A percentile compares a stretch with the other conserved stretches of the same genome.
These are phyloP conservation scores for Mormyrus proboscirostris DNA, from an alignment of 2,797 vertebrate species.

Conservation along the genomic window DNA sequence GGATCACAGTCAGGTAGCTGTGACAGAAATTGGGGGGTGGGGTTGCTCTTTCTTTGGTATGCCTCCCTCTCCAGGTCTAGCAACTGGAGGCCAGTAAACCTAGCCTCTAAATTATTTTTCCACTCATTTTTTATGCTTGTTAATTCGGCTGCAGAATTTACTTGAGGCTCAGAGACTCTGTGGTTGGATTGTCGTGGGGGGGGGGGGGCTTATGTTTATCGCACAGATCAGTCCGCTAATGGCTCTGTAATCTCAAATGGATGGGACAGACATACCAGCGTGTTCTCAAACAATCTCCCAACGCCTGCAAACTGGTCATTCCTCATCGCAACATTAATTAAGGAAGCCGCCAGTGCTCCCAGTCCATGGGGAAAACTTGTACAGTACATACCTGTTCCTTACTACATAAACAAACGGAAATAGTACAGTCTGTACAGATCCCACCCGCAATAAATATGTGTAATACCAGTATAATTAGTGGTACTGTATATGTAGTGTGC, in stretches of 20 bases:
- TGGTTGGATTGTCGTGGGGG: neutral
- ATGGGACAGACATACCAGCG: neutral
- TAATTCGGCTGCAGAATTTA: neutral
- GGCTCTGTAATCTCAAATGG: neutral
- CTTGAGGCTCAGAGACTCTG: neutral
- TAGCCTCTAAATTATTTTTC: neutral
- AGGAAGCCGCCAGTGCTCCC: neutral
- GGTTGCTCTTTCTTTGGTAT: neutral
- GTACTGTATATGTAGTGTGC: neutral
- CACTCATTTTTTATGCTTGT: neutral
- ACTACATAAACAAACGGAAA: neutral
- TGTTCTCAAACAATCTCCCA: neutral
- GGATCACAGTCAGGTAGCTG: neutral
- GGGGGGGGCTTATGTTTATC: neutral
- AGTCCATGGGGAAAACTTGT: slow-evolving; percentile 14
- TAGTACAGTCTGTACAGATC: slow-evolving; percentile 1
- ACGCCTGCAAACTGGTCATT: neutral
- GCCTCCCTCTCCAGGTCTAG: neutral
- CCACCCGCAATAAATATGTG: neutral
- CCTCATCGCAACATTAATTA: neutral
- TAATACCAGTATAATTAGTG: neutral
- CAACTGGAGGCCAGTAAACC: neutral
- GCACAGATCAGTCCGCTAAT: neutral
- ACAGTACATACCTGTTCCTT: slow-evolving; percentile 11
- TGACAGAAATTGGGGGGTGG: neutral